Base-by-base conservation (phyloP, 2,888 invertebrate genomes). In the Nomada fucata region DNA sequence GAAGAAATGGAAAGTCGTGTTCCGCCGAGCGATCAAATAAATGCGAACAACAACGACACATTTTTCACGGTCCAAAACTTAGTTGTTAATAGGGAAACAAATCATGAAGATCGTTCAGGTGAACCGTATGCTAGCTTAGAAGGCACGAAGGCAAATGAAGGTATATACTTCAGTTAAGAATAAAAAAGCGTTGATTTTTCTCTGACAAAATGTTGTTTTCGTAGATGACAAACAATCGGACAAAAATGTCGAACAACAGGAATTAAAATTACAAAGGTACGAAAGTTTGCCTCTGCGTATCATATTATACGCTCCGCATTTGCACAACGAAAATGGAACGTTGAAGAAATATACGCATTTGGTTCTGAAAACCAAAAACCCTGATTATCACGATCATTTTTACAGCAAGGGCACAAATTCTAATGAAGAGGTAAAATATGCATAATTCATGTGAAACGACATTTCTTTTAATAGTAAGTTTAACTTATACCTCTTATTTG, bases 261-360 rank as follows among this genome's bases (percentile, higher is more conserved):
- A 61, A 55, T 18, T n/a, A 50, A 50, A 68, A 50, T 2, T n/a
- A 7, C 7, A 55, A 57, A 44, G 44, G 29, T 15, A 18, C 9
- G 7, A 78, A 10, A n/a, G 20, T n/a, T 23, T 92, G 3, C 91
- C 92, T 29, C 84, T 92, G 47, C 88, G 89, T n/a, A 90, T 93
- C 75, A 91, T 93, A 78, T 90, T 93, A 90, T 89, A 89, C 36
- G 91, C 92, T 1, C 93, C 93, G 1, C 93, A 93, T 74, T 79
- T 89, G 36, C 92, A 93, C 71, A 76, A 78, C n/a, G 85, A 89
- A 67, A 78, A 73, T 13, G 87, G 86, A 59, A 71, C 76, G 0
- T 80, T 85, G 7, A 87, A 86, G 61, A 90, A 89, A 50, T 89
- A 93, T 64, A 91, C 92, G 42, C 91, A 92, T 67, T 60, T 93